Conservation (phyloP, 2,113 vertebrate species). For the Holacanthus passer region DNA sequence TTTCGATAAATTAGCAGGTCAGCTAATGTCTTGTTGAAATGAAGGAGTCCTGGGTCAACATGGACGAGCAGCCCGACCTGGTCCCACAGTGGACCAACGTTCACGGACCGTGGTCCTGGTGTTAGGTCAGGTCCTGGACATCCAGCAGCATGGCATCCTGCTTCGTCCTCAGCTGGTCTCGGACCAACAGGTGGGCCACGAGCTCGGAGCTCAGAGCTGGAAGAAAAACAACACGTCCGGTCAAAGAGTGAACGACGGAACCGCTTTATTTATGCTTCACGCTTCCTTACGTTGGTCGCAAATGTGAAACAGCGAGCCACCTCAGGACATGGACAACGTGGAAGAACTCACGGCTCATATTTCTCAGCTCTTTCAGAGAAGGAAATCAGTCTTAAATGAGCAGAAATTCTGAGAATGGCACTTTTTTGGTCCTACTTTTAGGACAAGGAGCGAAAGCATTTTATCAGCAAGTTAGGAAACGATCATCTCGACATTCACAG, state of each 20-base stretch:
- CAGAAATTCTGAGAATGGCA: too few relatives aligned
- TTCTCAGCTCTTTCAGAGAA: too few relatives aligned
- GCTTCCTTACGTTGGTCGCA: too few relatives aligned
- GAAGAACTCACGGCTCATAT: too few relatives aligned
- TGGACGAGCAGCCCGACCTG: background rate
- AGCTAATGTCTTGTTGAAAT: background rate
- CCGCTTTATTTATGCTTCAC: too few relatives aligned
- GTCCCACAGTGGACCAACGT: background rate
- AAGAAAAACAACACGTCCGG: slow-evolving; percentile 21
- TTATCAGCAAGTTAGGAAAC: too few relatives aligned
- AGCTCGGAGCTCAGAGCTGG: slow-evolving; percentile 83
- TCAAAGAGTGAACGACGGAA: background rate
- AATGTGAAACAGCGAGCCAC: too few relatives aligned
- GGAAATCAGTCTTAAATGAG: too few relatives aligned
- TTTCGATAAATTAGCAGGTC: background rate
- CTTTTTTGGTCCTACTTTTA: too few relatives aligned
- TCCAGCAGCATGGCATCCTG: slow-evolving; percentile 87
- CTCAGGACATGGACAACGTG: too few relatives aligned
- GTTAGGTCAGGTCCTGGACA: slow-evolving; percentile 84
- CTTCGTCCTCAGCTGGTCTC: slow-evolving; percentile 84
- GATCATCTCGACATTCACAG: too few relatives aligned
- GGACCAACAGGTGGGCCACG: slow-evolving; percentile 79
- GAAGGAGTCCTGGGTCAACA: background rate
- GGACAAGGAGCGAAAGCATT: too few relatives aligned
- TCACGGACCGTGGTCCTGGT: background rate